Evolutionary conservation across 2,113 vertebrate species (phyloP).

Genomic region (Antennarius striatus): DNA sequence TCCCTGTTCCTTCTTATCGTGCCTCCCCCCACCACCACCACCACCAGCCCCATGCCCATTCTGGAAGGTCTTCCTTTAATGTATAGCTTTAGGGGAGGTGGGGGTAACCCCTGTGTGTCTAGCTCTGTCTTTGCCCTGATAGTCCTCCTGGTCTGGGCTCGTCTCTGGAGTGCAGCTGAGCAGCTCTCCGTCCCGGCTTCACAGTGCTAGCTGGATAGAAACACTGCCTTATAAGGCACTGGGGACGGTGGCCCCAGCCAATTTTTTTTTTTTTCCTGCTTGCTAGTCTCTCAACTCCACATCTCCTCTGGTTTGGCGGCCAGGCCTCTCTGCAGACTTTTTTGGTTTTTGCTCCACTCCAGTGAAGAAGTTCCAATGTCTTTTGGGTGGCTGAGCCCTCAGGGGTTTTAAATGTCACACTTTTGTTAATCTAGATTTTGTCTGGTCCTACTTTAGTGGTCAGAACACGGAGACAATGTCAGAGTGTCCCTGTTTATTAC

Average conservation of each 20-base stretch:
- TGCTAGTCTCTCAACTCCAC: constrained; percentile 70
- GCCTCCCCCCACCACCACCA: not conserved
- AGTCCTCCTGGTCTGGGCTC: constrained; percentile 44
- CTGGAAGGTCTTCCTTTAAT: not conserved
- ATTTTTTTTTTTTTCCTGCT: constrained; percentile 56
- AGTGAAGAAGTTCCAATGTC: constrained; percentile 39
- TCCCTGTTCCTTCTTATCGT: constrained; percentile 23
- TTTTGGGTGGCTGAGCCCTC: constrained; percentile 12
- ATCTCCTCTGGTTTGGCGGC: constrained; percentile 66
- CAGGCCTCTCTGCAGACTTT: constrained; percentile 43
- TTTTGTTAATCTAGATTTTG: constrained; percentile 26
- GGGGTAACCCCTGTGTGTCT: constrained; percentile 32
- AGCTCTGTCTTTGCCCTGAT: constrained; percentile 26
- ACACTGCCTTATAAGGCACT: constrained; percentile 84
- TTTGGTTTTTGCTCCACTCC: constrained; percentile 57
- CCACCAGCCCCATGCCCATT: not conserved
- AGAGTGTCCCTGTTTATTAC: constrained; percentile 13
- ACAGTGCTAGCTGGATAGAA: constrained; percentile 74
- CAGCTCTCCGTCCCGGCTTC: constrained; percentile 55
- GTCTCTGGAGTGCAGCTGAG: constrained; percentile 55
- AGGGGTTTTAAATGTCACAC: constrained; percentile 34
- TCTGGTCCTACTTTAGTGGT: constrained; percentile 15
- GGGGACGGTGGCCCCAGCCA: constrained; percentile 76
- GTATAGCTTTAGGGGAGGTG: constrained; percentile 12
- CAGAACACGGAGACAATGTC: not conserved